These are phyloP conservation scores for Ichneumoninae sp. DNA, from an alignment of 2,888 invertebrate genomes.

Conservation along the genomic window DNA sequence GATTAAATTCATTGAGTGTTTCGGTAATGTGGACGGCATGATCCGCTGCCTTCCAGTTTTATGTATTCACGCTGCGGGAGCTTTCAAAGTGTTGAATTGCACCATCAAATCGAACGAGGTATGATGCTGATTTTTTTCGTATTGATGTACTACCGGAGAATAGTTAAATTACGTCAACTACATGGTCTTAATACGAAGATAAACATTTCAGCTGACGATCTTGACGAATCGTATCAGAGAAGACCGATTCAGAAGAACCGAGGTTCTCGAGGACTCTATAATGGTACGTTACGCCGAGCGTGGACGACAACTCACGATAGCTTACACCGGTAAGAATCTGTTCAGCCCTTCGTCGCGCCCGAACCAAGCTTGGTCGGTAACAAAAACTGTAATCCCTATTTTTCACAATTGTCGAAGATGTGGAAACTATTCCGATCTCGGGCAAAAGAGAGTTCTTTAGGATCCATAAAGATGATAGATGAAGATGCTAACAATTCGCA, in stretches of 20 bases:
- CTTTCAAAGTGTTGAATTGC: slow-evolving; percentile 50
- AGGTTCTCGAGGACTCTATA: slow-evolving; percentile 11
- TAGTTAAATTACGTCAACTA: background rate
- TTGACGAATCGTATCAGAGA: slow-evolving; percentile 31
- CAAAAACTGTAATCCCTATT: too few species aligned
- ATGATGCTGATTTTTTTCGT: background rate
- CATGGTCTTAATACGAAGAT: slow-evolving; percentile 11
- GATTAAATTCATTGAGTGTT: slow-evolving; percentile 41
- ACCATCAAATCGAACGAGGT: slow-evolving; percentile 49
- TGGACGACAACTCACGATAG: background rate
- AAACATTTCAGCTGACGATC: slow-evolving; percentile 30
- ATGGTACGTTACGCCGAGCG: slow-evolving; percentile 30
- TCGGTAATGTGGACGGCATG: slow-evolving; percentile 41
- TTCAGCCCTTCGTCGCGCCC: too few species aligned
- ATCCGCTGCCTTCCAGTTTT: slow-evolving; percentile 52
- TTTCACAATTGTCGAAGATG: too few species aligned
- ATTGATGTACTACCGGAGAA: too few species aligned
- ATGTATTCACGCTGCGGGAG: slow-evolving; percentile 29
- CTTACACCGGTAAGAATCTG: slow-evolving; percentile 36
- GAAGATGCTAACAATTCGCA: too few species aligned
- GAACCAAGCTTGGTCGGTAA: too few species aligned
- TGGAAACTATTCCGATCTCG: too few species aligned
- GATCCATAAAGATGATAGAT: too few species aligned
- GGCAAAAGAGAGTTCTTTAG: too few species aligned
- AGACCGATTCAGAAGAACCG: slow-evolving; percentile 13